Base-by-base conservation (phyloP, 64 coral and sea anemone species). In the Catalaphyllia jardinei region DNA sequence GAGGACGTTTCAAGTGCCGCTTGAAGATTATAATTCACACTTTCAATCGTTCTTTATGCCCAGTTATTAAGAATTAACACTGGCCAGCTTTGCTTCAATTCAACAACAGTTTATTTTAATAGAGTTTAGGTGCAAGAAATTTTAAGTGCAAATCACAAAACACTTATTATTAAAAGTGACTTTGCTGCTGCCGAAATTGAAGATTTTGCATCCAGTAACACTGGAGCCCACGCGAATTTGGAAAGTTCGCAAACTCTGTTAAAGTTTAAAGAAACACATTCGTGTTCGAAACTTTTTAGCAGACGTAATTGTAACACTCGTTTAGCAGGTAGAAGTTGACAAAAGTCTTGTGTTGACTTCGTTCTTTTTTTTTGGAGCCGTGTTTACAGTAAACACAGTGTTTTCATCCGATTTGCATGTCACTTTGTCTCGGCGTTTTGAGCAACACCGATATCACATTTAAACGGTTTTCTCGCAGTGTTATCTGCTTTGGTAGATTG, bases 21-120 rank as follows among this genome's bases (percentile, higher is more conserved):
- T 88, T 31, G 13, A 75, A 51, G 27, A 80, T 89, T 89, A 79
- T 25, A 80, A 49, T 75, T 89, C 65, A 80, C 77, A 55, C 29
- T 67, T 72, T 29, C 3, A 20, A 55, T 30, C 25, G 29, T 29
- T 67, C 39, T 52, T 30, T 77, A 74, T 33, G 33, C 18, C 18
- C 49, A 79, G 76, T 72, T 69, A 79, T 89, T 49, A 28, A 31
- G 14, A 67, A 61, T 30, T 31, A 76, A 51, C 27, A 22, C 18
- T 7, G 71, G 10, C 24, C 65, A 33, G 71, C 54, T 76, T 74
- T 91, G 35, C 62, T 24, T 74, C 49, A 24, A 74, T 52, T 29
- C 71, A 54, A 30, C 35, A 38, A 33, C 42, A 65, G 57, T 13
- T 78, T 78, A 11, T 1, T 29, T 83, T 64, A 65, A 39, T 13